phyloP scores from a whole-genome alignment of 2,888 invertebrate genomes.

The Tipula vernalis region DNA sequence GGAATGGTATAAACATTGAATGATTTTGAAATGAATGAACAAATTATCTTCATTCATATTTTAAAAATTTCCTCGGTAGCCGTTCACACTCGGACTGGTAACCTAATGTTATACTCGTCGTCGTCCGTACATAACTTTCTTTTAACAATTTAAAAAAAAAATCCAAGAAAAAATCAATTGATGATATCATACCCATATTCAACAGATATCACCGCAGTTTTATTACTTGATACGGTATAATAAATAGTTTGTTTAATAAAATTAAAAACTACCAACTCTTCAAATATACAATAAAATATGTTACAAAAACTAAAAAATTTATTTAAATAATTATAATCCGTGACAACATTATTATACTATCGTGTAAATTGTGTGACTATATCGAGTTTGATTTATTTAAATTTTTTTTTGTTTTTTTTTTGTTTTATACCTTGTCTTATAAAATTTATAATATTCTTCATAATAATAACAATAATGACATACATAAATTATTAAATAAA shows the following conservation, averaged over 20 bases:
- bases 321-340: constrained; percentile 6
- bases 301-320: background rate
- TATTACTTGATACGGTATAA: background rate
- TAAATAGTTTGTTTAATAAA: background rate
- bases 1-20: too few species aligned
- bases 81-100: background rate
- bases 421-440: background rate
- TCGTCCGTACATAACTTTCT: background rate
- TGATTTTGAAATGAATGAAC: too few species aligned
- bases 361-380: constrained; percentile 1
- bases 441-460: background rate
- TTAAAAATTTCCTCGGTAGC: too few species aligned
- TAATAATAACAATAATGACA: background rate
- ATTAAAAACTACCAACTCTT: background rate
- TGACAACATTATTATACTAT: constrained; percentile 9
- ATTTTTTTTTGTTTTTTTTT: background rate
- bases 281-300: background rate
- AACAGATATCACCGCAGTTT: background rate
- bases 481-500: background rate
- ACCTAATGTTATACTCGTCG: background rate
- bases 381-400: background rate
- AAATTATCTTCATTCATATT: too few species aligned
- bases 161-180: background rate
- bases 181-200: background rate
- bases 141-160: background rate